Evolutionary conservation across 2,113 vertebrate genomes (phyloP).

Genomic region (Nothocercus nigrocapillus): DNA sequence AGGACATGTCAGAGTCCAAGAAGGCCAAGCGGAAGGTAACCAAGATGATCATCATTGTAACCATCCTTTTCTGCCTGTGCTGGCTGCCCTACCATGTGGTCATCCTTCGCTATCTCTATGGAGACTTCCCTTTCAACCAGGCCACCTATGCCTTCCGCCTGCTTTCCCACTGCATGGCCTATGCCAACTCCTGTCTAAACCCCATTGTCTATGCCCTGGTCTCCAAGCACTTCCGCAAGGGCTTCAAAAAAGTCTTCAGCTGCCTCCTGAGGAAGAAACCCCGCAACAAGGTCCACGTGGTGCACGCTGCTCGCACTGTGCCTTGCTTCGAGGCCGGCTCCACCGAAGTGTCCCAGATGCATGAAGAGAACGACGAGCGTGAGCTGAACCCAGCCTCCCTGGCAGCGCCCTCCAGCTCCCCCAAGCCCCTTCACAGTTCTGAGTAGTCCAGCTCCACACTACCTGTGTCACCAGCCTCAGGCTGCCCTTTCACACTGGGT

Average conservation of each 20-base stretch:
- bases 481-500: background rate
- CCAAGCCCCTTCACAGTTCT: slow-evolving; percentile 5
- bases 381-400: slow-evolving; percentile 74
- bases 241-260: slow-evolving; percentile 90
- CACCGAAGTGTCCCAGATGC: slow-evolving; percentile 84
- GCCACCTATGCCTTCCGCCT: slow-evolving; percentile 87
- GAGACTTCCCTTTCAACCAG: slow-evolving; percentile 90
- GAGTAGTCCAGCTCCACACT: background rate
- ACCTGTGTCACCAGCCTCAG: background rate
- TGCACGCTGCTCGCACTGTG: slow-evolving; percentile 78
- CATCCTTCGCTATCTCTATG: slow-evolving; percentile 87
- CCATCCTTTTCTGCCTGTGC: slow-evolving; percentile 89
- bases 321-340: slow-evolving; percentile 83
- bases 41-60: slow-evolving; percentile 92
- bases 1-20: slow-evolving; percentile 87
- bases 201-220: slow-evolving; percentile 89
- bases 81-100: slow-evolving; percentile 90
- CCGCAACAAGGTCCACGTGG: slow-evolving; percentile 84
- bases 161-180: slow-evolving; percentile 92
- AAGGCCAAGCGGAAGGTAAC: slow-evolving; percentile 89
- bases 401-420: slow-evolving; percentile 70
- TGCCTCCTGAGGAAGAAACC: slow-evolving; percentile 85
- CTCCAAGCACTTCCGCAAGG: slow-evolving; percentile 90
- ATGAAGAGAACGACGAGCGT: slow-evolving; percentile 76
- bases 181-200: slow-evolving; percentile 91